Base-by-base conservation (phyloP, 2,888 invertebrate genomes). In the Eretmocerus hayati region DNA sequence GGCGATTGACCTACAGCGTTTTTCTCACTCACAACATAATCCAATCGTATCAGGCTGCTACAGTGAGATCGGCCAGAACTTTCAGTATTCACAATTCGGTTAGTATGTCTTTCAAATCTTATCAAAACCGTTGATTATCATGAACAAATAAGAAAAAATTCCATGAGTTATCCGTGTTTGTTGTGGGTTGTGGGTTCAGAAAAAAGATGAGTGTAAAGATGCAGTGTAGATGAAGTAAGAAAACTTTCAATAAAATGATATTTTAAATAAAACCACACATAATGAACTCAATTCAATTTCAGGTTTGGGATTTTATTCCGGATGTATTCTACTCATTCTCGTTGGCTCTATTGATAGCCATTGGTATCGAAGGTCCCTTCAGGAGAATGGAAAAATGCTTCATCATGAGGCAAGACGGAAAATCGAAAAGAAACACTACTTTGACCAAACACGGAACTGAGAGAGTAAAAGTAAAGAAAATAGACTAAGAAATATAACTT, bases 361-460 rank as follows among this genome's bases (percentile, higher is more conserved):
- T 65, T 11, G 32, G 56, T 4, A 53, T 65, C 13, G 64, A 66
- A 52, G 60, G 61, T 18, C 65, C 64, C 5, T 61, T 64, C 22
- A 58, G 64, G 51, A 61, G 55, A 44, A 45, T 65, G 18, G 64
- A 64, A 48, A 63, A 60, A 46, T 43, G 50, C 23, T 56, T 64
- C 11, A 52, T 63, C 21, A 49, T 47, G 15, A 60, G 53, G 40
- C 8, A 13, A 30, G 13, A 30, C 8, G 13, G 13, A 30, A 13
- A 9, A 13, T 13, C 30, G 13, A 30, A 30, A 30, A 30, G n/a
- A n/a, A n/a, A n/a, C n/a, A n/a, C n/a, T n/a, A n/a, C n/a, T n/a
- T n/a, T n/a, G n/a, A n/a, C n/a, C n/a, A n/a, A n/a, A n/a, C n/a
- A n/a, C n/a, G n/a, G n/a, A n/a, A n/a, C n/a, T n/a, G n/a, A n/a